Evolutionary conservation across 1,140 invertebrate genomes (phyloP).

Genomic region (Bicyclus anynana): DNA sequence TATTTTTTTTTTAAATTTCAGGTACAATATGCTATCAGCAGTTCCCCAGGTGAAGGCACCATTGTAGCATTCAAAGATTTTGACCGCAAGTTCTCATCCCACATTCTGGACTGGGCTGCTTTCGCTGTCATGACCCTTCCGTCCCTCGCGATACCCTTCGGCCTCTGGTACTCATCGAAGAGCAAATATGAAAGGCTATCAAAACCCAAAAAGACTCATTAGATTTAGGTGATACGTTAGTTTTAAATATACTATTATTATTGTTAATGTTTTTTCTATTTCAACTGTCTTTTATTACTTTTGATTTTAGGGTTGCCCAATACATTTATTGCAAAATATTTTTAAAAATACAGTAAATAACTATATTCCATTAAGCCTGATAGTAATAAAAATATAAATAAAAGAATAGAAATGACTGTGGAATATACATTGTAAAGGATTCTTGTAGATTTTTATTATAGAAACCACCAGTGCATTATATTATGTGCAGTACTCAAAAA

Average conservation of each 20-base stretch:
- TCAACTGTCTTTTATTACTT: no score
- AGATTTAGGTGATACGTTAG: conserved; percentile 37
- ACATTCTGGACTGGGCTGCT: conserved; percentile 97
- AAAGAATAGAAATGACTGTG: no score
- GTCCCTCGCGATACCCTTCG: conserved; percentile 95
- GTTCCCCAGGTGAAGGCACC: conserved; percentile 96
- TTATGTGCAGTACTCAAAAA: no score
- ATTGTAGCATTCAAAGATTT: conserved; percentile 98
- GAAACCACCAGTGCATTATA: no score
- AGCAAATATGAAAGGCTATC: conserved; percentile 93
- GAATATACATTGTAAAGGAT: no score
- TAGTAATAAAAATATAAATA: no score
- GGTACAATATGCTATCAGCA: conserved; percentile 92
- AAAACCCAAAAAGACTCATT: conserved; percentile 82
- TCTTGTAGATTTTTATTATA: no score
- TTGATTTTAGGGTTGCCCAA: no score
- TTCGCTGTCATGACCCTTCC: conserved; percentile 98
- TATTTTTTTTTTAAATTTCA: conserved; percentile 56
- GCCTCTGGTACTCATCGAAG: conserved; percentile 96
- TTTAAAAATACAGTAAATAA: no score
- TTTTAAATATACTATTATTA: conserved; percentile 27
- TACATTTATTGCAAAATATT: no score
- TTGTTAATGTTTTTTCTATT: conserved; percentile 53
- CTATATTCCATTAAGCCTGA: no score
- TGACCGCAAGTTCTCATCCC: conserved; percentile 98